A percentile compares a stretch with the other conserved stretches of the same genome.
Evolutionary conservation across 2,888 invertebrate species (phyloP).

Genomic region (Colletes collaris): DNA sequence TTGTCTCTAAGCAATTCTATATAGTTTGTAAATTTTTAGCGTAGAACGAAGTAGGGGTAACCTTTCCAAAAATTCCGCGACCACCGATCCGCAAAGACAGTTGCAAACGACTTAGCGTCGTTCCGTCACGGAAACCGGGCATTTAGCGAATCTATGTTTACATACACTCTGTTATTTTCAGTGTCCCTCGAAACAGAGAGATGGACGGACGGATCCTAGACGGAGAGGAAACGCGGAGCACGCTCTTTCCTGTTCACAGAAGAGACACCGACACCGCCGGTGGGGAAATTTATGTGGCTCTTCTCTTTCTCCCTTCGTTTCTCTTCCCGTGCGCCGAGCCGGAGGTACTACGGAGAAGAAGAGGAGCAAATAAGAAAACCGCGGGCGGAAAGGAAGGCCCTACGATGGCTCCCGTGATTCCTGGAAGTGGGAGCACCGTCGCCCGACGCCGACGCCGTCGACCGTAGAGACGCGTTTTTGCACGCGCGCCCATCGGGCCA

Average conservation of each 20-base stretch:
- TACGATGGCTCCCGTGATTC: slow-evolving; percentile 71
- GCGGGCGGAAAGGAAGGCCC: slow-evolving; percentile 53
- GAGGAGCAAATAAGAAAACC: slow-evolving; percentile 65
- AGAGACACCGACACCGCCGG: slow-evolving; percentile 2
- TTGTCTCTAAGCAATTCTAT: no score
- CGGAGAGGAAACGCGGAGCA: not conserved
- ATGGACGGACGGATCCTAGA: no score
- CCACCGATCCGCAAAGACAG: no score
- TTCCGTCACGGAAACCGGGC: no score
- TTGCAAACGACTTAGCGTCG: no score
- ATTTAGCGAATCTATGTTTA: no score
- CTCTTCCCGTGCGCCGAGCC: slow-evolving; percentile 36
- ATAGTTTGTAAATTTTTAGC: no score
- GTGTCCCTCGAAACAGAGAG: no score
- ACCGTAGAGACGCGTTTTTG: slow-evolving; percentile 77
- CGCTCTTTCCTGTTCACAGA: slow-evolving; percentile 25
- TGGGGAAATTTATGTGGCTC: slow-evolving; percentile 49
- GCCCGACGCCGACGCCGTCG: slow-evolving; percentile 45
- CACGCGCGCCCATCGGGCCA: slow-evolving; percentile 57
- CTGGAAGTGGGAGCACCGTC: slow-evolving; percentile 76
- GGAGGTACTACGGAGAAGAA: slow-evolving; percentile 48
- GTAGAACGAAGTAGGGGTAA: no score
- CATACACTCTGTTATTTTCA: no score
- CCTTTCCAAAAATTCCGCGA: no score
- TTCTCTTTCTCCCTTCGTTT: slow-evolving; percentile 3